phyloP scores from a whole-genome alignment of 2,113 vertebrate species.

The Chionodraco myersi region DNA sequence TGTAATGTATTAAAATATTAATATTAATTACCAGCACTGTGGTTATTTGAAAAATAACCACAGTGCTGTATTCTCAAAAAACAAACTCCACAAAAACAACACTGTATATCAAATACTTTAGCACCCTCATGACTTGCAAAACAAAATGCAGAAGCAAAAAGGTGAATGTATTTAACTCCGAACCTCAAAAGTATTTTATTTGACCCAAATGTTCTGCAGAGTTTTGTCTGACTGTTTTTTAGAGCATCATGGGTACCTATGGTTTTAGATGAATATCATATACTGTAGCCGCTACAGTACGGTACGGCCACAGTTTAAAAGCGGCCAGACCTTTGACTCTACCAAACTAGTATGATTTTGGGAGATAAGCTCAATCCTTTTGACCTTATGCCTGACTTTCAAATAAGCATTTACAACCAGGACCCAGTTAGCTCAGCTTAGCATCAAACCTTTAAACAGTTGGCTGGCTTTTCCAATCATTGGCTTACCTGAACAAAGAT shows the following conservation, averaged over 20 bases:
- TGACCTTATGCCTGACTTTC: neutral
- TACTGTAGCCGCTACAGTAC: too few species aligned
- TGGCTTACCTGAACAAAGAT: slow-evolving; percentile 91
- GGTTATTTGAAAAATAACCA: neutral
- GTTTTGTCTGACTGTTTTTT: neutral
- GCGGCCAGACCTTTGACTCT: neutral
- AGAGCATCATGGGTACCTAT: neutral
- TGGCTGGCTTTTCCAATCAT: neutral
- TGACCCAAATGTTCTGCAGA: neutral
- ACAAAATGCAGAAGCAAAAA: slow-evolving; percentile 14
- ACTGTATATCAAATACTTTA: slow-evolving; percentile 2
- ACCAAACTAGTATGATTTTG: too few species aligned
- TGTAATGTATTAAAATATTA: neutral
- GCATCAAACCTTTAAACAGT: neutral
- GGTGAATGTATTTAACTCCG: neutral
- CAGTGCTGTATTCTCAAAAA: neutral
- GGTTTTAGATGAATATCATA: neutral
- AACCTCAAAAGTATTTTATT: slow-evolving; percentile 21
- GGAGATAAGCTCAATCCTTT: too few species aligned
- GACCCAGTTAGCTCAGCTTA: neutral
- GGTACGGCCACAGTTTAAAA: neutral
- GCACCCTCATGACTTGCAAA: too few species aligned
- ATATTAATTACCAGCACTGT: neutral
- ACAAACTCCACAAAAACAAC: neutral
- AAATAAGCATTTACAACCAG: neutral